Base-by-base conservation (phyloP, 2,113 vertebrate species). In the Cricetomys ansorgei region DNA sequence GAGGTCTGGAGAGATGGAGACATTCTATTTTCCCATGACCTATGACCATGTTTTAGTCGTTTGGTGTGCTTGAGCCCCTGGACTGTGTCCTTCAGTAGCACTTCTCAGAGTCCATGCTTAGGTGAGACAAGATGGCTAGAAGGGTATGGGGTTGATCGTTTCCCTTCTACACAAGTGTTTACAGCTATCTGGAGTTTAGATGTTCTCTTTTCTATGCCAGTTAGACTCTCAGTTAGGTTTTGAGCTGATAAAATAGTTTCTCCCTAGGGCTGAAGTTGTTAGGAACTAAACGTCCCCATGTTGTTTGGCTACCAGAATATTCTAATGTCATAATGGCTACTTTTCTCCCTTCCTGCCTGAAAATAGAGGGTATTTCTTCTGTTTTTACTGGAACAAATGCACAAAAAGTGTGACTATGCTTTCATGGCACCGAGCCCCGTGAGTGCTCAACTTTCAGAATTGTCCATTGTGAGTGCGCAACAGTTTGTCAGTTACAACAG, bases 311-410 rank as follows among this genome's bases (percentile, higher is more conserved):
- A 11, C 12, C 59, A 85, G 59, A 65, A 85, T 65, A 37, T 48
- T 67, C 64, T 67, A 43, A 3, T 50, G 9, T 87, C 29, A 23
- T 67, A 85, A 80, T 89, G 29, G 23, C n/a, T 55, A 16, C 7
- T 50, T 67, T 40, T n/a, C 43, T 67, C 55, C 55, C 7, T 27
- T 7, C 7, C 31, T 87, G 23, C 70, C 62, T 65, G 62, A 90
- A 92, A 70, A 23, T 65, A 48, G 53, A 88, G 10, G 21, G 2
- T 16, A 77, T 94, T 91, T 91, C 40, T 27, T 92, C 50, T 89
- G 3, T 34, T 86, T 45, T 97, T 83, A 87, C 12, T 92, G 86
- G 43, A n/a, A 90, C 15, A 81, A 87, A 93, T 69, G 10, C 91
- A 75, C 69, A 19, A 84, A 55, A 93, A 89, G 34, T 85, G 7